Percentiles rank a stretch among this genome's conserved stretches.
Conservation (phyloP, 2,113 vertebrate species). For the Triplophysa tibetana region DNA sequence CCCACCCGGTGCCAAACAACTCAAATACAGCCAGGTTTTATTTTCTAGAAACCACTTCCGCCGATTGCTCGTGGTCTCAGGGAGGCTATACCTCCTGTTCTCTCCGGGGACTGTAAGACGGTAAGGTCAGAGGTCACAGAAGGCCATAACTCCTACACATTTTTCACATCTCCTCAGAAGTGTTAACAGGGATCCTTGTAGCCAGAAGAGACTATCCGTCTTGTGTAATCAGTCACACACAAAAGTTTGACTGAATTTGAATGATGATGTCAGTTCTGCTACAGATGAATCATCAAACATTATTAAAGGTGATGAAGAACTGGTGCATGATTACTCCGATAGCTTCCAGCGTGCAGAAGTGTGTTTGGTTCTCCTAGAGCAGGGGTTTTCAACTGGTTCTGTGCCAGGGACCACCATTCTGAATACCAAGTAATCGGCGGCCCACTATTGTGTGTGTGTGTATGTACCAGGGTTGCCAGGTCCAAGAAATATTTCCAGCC, state of each 20-base stretch:
- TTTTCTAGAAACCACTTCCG: conserved; percentile 77
- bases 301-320: neutral
- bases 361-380: neutral
- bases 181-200: neutral
- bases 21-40: conserved; percentile 76
- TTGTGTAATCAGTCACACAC: conserved; percentile 56
- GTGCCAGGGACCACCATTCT: too few relatives aligned
- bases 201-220: neutral
- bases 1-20: conserved; percentile 69
- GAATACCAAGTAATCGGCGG: too few relatives aligned
- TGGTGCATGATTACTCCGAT: conserved; percentile 32
- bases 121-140: conserved; percentile 40
- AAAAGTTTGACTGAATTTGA: neutral
- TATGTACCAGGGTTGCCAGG: too few relatives aligned
- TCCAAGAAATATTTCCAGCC: too few relatives aligned
- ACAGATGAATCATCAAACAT: neutral
- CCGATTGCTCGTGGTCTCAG: conserved; percentile 71
- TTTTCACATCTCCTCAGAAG: neutral
- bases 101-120: conserved; percentile 60
- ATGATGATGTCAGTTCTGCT: neutral
- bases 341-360: neutral
- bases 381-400: too few relatives aligned
- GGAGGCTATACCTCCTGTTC: conserved; percentile 62
- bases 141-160: neutral
- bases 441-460: too few relatives aligned